These are phyloP conservation scores for Gymnoscopelus braueri DNA, from an alignment of 2,797 vertebrate genomes.

Conservation along the genomic window DNA sequence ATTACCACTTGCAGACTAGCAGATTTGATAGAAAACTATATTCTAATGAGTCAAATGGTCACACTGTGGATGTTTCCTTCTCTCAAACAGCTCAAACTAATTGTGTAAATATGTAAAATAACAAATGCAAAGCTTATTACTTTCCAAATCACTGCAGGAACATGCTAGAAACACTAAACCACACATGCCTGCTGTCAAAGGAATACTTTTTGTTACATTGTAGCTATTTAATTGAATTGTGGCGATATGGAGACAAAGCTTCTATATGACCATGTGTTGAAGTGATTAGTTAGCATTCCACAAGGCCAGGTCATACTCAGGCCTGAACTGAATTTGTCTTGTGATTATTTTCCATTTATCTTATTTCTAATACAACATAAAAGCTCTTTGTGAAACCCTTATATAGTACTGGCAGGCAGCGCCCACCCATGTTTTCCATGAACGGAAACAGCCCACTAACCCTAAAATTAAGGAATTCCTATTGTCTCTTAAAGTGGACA, in stretches of 20 bases:
- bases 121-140: constrained; percentile 20
- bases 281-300: too few relatives aligned
- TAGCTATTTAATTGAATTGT: neutral
- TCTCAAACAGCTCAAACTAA: constrained; percentile 10
- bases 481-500: constrained; percentile 8
- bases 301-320: too few relatives aligned
- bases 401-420: too few relatives aligned
- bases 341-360: too few relatives aligned
- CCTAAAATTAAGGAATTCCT: constrained; percentile 22
- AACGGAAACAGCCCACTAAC: neutral
- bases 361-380: too few relatives aligned
- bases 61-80: constrained; percentile 6
- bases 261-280: too few relatives aligned
- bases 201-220: constrained; percentile 4
- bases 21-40: neutral
- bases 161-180: constrained; percentile 25
- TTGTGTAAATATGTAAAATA: constrained; percentile 17
- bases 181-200: neutral
- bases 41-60: constrained; percentile 16
- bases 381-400: too few relatives aligned
- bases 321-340: too few relatives aligned
- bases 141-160: constrained; percentile 32
- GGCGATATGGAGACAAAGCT: too few relatives aligned
- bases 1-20: neutral
- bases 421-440: too few relatives aligned